Evolutionary conservation across 37 sponge, comb jelly and placozoan species (phyloP), one percentile per base, ranked within the genome.

Genomic region (Dysidea cf. avara): DNA sequence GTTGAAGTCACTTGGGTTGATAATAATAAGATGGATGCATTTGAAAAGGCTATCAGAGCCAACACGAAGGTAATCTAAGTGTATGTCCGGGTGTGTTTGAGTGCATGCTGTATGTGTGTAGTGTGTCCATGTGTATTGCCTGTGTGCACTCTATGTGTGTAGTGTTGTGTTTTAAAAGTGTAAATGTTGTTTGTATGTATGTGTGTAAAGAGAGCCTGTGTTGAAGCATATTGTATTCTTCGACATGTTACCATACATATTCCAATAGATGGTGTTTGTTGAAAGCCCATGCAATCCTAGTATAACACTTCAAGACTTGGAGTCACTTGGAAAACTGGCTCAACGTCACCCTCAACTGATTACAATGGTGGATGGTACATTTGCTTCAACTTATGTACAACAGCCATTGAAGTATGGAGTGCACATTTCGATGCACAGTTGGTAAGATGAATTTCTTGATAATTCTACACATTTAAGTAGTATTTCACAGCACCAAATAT

Each of bases 371-470:
- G 90, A 89, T 60, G 72, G 67, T 39, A 89, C 90, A 22, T 89
- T 89, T 80, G 86, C 76, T n/a, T 39, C 77, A 38, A 69, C 77
- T 56, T 89, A 80, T 64, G 66, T 79, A 53, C n/a, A 75, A 13
- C 90, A 85, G 73, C 86, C 90, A 7, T 54, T 89, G 50, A 69
- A 57, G n/a, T 61, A 75, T 43, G 90, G 90, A 7, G 36, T 85
- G 50, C 81, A 89, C 61, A 30, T 89, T 35, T 51, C 31, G 30
- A 46, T 89, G 31, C 90, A 89, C 57, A 85, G 86, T 74, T 85
- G 86, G 86, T 85, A 51, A 69, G 46, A 43, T 9, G 9, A 43
- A n/a, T n/a, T n/a, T n/a, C n/a, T n/a, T n/a, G n/a, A n/a, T n/a
- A n/a, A n/a, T n/a, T n/a, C n/a, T n/a, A n/a, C n/a, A n/a, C n/a